phyloP scores from a whole-genome alignment of 2,888 invertebrate species.

The Uloborus plumipes region DNA sequence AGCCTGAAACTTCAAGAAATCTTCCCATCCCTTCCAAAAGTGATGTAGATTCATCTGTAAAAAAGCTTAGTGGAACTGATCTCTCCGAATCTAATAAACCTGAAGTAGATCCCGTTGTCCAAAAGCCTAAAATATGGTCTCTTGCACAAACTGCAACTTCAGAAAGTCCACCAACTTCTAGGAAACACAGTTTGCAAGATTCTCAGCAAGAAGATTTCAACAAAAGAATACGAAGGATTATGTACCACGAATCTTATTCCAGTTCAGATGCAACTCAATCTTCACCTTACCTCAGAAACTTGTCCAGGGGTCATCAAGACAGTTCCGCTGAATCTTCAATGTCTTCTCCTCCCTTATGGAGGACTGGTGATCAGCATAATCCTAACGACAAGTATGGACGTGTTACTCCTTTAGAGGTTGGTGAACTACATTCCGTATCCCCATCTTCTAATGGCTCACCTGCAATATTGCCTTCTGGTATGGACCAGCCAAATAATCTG shows the following conservation, averaged over 20 bases:
- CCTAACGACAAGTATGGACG: constrained; percentile 29
- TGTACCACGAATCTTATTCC: constrained; percentile 7
- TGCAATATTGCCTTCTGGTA: constrained; percentile 26
- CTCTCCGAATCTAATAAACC: constrained; percentile 20
- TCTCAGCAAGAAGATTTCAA: constrained; percentile 19
- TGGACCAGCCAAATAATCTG: constrained; percentile 21
- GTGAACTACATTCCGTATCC: constrained; percentile 44
- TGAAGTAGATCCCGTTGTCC: constrained; percentile 6
- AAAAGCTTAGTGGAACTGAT: constrained; percentile 25
- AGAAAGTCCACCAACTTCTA: constrained; percentile 86
- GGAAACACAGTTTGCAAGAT: constrained; percentile 14
- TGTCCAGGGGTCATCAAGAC: constrained; percentile 39
- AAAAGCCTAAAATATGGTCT: constrained; percentile 89
- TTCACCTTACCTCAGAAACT: constrained; percentile 16
- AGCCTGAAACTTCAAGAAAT: background rate
- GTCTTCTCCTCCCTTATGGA: constrained; percentile 56
- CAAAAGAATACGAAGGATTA: constrained; percentile 26
- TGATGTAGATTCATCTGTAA: background rate
- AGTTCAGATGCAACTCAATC: constrained; percentile 6
- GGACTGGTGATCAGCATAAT: constrained; percentile 27
- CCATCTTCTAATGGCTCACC: constrained; percentile 55
- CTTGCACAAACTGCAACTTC: constrained; percentile 93
- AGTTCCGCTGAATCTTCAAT: constrained; percentile 57
- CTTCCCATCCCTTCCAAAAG: background rate
- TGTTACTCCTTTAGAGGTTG: constrained; percentile 36